phyloP scores from a whole-genome alignment of 2,113 vertebrate species.

The Ochotona princeps region DNA sequence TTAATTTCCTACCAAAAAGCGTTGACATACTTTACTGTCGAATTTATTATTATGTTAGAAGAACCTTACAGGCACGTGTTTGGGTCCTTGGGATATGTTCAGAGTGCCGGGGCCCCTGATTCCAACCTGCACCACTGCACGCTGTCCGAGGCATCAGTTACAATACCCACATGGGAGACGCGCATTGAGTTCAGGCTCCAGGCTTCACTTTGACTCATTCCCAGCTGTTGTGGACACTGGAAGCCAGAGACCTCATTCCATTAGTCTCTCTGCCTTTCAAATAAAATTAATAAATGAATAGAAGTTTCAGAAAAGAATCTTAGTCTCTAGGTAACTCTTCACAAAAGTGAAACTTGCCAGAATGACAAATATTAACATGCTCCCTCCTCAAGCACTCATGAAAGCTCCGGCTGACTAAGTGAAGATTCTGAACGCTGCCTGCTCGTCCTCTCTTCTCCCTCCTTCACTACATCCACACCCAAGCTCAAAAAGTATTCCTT shows the following conservation, averaged over 20 bases:
- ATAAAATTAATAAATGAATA: no score
- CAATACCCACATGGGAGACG: no score
- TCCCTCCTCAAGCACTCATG: fast-evolving
- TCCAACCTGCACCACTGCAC: no score
- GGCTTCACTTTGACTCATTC: no score
- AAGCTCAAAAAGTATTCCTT: background rate
- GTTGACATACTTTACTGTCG: background rate
- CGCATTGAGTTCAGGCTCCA: no score
- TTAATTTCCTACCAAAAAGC: background rate
- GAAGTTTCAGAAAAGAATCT: background rate
- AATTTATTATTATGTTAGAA: background rate
- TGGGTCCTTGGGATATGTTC: no score
- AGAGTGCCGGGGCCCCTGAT: no score
- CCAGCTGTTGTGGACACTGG: no score
- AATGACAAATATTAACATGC: no score
- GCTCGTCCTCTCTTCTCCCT: background rate
- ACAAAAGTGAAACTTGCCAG: background rate
- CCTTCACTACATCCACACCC: background rate
- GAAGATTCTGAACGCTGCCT: background rate
- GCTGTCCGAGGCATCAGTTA: no score
- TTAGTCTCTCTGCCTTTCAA: no score
- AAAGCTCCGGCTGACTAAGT: background rate
- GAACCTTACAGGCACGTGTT: background rate
- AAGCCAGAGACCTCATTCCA: no score
- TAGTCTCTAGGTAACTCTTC: background rate